A percentile compares a stretch with the other conserved stretches of the same genome.
These are phyloP conservation scores for Corythornis cristatus DNA, from an alignment of 2,113 vertebrate genomes.

Conservation along the genomic window DNA sequence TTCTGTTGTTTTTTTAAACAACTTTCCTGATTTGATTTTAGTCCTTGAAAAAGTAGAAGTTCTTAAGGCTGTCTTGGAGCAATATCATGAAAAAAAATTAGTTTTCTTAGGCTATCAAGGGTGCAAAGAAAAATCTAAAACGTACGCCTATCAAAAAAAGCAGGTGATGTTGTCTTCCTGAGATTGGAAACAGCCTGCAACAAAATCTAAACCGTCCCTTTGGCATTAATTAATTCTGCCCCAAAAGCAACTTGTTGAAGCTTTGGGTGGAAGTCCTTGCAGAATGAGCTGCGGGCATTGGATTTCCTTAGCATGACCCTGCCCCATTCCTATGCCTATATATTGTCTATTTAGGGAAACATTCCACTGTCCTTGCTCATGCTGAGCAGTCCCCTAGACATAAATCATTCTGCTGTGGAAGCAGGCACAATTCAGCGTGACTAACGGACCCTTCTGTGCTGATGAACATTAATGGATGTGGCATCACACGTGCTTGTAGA, in stretches of 20 bases:
- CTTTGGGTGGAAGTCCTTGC: not conserved
- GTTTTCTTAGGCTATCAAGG: not conserved
- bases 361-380: constrained; percentile 66
- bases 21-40: not conserved
- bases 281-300: not conserved
- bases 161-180: not conserved
- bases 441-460: constrained; percentile 41
- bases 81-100: not conserved
- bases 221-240: not conserved
- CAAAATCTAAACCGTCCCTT: not conserved
- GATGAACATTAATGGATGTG: constrained; percentile 59
- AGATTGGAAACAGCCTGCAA: not conserved
- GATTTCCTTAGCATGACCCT: constrained; percentile 50
- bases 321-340: constrained; percentile 45
- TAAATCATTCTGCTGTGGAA: constrained; percentile 59
- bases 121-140: not conserved
- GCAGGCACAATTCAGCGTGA: constrained; percentile 50
- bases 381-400: constrained; percentile 32
- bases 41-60: not conserved
- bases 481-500: not conserved
- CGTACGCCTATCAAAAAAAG: not conserved
- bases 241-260: not conserved
- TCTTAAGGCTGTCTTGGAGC: not conserved
- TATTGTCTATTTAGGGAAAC: constrained; percentile 70
- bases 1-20: not conserved